These are phyloP conservation scores for Holothuria scabra DNA, from an alignment of 53 echinoderm and acorn worm genomes.

Conservation along the genomic window DNA sequence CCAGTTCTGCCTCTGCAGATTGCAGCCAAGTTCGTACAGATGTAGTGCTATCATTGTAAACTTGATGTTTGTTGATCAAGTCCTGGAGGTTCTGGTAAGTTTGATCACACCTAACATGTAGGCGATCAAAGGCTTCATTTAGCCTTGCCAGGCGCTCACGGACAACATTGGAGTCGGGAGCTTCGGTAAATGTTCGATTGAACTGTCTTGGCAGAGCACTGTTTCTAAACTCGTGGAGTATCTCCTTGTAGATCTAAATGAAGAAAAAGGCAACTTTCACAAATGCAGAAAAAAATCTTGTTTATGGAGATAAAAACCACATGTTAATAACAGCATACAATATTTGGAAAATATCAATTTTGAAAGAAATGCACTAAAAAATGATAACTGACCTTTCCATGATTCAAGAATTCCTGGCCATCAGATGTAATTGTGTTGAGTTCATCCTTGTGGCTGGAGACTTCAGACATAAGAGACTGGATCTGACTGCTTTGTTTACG, in stretches of 20 bases:
- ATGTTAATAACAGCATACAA: too few species aligned
- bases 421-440: conserved; percentile 75
- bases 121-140: conserved; percentile 73
- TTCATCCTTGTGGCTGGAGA: conserved; percentile 69
- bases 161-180: conserved; percentile 83
- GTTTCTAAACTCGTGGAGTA: conserved; percentile 82
- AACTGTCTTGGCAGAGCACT: conserved; percentile 91
- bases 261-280: neutral
- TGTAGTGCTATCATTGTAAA: conserved; percentile 80
- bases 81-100: conserved; percentile 64
- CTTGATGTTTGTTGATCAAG: conserved; percentile 81
- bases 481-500: conserved; percentile 91
- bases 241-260: conserved; percentile 86
- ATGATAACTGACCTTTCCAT: conserved; percentile 78
- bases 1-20: conserved; percentile 80
- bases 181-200: conserved; percentile 96
- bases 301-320: too few species aligned
- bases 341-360: too few species aligned
- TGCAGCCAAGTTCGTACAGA: conserved; percentile 78
- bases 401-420: conserved; percentile 87
- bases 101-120: conserved; percentile 53
- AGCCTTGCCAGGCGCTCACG: conserved; percentile 74
- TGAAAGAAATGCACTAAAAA: too few species aligned
- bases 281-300: neutral
- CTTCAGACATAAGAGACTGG: conserved; percentile 74